Evolutionary conservation across 2,113 vertebrate species (phyloP).

Genomic region (Tetraodon nigroviridis): DNA sequence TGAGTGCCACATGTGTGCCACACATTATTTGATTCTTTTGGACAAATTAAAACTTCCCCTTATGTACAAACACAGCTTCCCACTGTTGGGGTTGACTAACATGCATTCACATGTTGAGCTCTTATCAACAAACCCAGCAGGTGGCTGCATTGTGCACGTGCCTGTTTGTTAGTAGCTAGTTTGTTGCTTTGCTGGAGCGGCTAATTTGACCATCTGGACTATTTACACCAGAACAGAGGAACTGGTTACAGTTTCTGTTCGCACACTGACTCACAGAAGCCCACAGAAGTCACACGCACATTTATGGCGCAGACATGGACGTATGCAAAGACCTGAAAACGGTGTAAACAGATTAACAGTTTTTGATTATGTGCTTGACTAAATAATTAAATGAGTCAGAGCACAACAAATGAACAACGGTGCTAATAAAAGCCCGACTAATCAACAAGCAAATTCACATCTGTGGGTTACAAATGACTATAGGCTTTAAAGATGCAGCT

Average conservation of each 20-base stretch:
- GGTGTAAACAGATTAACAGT: not conserved
- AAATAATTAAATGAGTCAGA: slow-evolving; percentile 39
- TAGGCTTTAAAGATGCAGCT: slow-evolving; percentile 35
- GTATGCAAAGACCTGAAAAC: slow-evolving; percentile 2
- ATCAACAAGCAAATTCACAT: slow-evolving; percentile 48
- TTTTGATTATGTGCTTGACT: slow-evolving; percentile 24
- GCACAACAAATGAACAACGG: slow-evolving; percentile 45
- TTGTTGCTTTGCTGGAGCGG: slow-evolving; percentile 75
- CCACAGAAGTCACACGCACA: slow-evolving; percentile 14
- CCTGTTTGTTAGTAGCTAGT: slow-evolving; percentile 51
- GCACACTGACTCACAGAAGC: slow-evolving; percentile 23
- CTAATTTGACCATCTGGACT: slow-evolving; percentile 74
- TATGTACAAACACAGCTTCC: slow-evolving; percentile 13
- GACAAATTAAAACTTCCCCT: slow-evolving; percentile 3
- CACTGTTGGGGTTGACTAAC: slow-evolving; percentile 28
- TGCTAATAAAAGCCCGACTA: slow-evolving; percentile 35
- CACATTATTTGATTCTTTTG: not conserved
- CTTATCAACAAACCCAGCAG: slow-evolving; percentile 58
- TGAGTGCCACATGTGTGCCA: too few species aligned
- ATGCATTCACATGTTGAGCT: slow-evolving; percentile 54
- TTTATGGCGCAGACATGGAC: slow-evolving; percentile 12
- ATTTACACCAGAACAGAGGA: slow-evolving; percentile 64
- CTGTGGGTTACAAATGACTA: too few species aligned
- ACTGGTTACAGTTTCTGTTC: slow-evolving; percentile 58
- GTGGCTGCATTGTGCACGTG: slow-evolving; percentile 39